Percentiles rank a stretch among this genome's conserved stretches.
phyloP scores from a whole-genome alignment of 2,888 invertebrate genomes.

The Strigamia crassipes region DNA sequence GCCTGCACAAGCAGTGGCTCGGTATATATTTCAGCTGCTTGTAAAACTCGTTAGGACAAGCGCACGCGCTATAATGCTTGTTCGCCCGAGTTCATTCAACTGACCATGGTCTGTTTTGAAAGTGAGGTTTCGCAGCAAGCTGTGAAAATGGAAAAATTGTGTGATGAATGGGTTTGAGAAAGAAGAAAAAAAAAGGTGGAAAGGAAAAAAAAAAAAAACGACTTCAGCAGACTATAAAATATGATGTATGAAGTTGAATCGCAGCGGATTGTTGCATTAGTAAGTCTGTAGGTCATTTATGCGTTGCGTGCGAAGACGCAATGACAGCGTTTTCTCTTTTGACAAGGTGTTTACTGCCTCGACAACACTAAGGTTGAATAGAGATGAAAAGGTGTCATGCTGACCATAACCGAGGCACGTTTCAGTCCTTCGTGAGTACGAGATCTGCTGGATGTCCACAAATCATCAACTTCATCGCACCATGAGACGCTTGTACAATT shows the following conservation, averaged over 20 bases:
- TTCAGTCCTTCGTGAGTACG: conserved; percentile 17
- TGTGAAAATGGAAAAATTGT: neutral
- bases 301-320: neutral
- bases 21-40: neutral
- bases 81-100: neutral
- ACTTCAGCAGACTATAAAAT: neutral
- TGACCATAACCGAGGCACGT: neutral
- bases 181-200: neutral
- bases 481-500: neutral
- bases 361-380: conserved; percentile 6
- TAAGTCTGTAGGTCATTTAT: neutral
- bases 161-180: neutral
- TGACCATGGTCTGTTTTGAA: neutral
- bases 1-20: neutral
- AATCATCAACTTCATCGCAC: conserved; percentile 4
- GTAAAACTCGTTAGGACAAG: neutral
- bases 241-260: neutral
- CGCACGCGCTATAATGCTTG: neutral
- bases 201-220: neutral
- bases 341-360: conserved; percentile 18
- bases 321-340: conserved; percentile 8
- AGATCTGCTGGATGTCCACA: conserved; percentile 22
- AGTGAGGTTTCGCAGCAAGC: neutral
- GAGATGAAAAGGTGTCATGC: conserved; percentile 13
- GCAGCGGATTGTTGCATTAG: neutral